Evolutionary conservation across 2,888 invertebrate genomes (phyloP).

Genomic region (Mycogona germanica): DNA sequence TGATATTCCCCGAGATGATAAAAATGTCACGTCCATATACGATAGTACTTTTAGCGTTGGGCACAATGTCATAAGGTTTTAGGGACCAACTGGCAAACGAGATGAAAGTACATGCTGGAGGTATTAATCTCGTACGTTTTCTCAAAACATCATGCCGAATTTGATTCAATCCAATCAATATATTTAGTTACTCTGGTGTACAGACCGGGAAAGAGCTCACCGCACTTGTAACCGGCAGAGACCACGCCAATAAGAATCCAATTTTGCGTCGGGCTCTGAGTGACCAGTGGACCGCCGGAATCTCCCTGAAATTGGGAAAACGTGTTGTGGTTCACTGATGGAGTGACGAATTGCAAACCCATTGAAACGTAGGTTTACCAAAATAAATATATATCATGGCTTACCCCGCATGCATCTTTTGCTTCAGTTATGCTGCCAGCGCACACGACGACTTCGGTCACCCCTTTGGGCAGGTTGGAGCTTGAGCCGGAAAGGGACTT

Average conservation of each 20-base stretch:
- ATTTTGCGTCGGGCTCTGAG: slow-evolving; percentile 48
- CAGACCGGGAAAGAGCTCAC: slow-evolving; percentile 61
- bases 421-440: slow-evolving; percentile 48
- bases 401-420: slow-evolving; percentile 13
- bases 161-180: slow-evolving; percentile 49
- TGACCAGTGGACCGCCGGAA: slow-evolving; percentile 69
- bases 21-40: too few species aligned
- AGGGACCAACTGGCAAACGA: too few species aligned
- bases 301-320: slow-evolving; percentile 49
- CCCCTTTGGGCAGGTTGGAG: slow-evolving; percentile 52
- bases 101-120: too few species aligned
- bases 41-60: too few species aligned
- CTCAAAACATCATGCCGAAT: too few species aligned
- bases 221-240: slow-evolving; percentile 75
- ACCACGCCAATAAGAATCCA: slow-evolving; percentile 71
- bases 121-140: neutral
- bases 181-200: slow-evolving; percentile 61
- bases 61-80: too few species aligned
- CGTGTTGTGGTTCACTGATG: neutral
- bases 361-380: neutral
- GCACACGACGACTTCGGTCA: slow-evolving; percentile 75
- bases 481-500: slow-evolving; percentile 9
- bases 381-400: neutral
- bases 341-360: neutral
- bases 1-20: too few species aligned